A percentile compares a stretch with the other conserved stretches of the same genome.
phyloP scores from a whole-genome alignment of 30 jellyfish, hydroid and myxozoan genomes.

The Aurelia coerulea region DNA sequence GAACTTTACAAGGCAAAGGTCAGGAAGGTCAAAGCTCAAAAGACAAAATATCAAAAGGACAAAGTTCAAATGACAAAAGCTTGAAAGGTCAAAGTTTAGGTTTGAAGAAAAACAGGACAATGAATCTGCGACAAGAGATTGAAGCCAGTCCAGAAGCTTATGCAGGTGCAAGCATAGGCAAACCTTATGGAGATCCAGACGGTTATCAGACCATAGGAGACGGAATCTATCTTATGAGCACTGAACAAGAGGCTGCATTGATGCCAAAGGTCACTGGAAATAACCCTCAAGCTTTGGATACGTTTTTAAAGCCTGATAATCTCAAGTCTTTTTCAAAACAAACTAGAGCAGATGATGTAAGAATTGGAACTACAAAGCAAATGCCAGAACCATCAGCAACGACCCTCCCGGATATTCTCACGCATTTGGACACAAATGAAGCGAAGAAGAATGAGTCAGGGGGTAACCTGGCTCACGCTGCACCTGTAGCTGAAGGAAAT shows the following conservation, averaged over 20 bases:
- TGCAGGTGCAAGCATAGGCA: conserved; percentile 75
- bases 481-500: conserved; percentile 22
- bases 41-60: background rate
- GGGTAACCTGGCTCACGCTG: conserved; percentile 14
- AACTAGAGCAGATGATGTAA: background rate
- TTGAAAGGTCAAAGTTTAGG: background rate
- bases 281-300: conserved; percentile 16
- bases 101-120: conserved; percentile 1
- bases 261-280: conserved; percentile 24
- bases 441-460: background rate
- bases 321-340: background rate
- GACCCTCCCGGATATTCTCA: conserved; percentile 40
- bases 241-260: conserved; percentile 56
- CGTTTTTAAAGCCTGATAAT: conserved; percentile 1
- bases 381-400: conserved; percentile 44
- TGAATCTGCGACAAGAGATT: conserved; percentile 55
- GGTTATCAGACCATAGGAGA: conserved; percentile 93
- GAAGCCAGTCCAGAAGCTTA: conserved; percentile 68
- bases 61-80: background rate
- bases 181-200: conserved; percentile 95
- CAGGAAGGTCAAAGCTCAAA: background rate
- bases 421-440: conserved; percentile 22
- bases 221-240: conserved; percentile 80
- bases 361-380: background rate
- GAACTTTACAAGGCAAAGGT: background rate